Evolutionary conservation across 2,113 vertebrate species (phyloP).

Genomic region (Leptodactylus fuscus): DNA sequence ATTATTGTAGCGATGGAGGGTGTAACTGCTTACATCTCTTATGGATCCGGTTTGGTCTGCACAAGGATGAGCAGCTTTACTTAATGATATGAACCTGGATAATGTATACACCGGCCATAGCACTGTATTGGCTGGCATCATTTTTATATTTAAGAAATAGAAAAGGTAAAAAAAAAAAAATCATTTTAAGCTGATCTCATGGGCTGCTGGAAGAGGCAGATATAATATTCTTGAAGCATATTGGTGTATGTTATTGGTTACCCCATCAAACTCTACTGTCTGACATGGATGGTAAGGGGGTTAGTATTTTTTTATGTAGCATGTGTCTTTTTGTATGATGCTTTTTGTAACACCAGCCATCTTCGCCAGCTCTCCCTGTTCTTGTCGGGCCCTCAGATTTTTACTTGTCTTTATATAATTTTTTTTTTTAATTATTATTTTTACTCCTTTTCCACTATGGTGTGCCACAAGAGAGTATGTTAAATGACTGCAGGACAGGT

Average conservation of each 20-base stretch:
- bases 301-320: conserved; percentile 55
- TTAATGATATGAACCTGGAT: neutral
- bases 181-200: conserved; percentile 30
- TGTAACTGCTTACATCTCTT: neutral
- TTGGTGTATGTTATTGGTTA: conserved; percentile 45
- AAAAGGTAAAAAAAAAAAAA: too few species aligned
- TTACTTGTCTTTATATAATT: conserved; percentile 33
- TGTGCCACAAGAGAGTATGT: neutral
- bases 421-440: conserved; percentile 45
- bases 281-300: conserved; percentile 2
- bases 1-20: neutral
- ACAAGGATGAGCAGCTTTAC: neutral
- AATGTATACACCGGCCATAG: neutral
- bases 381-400: conserved; percentile 13
- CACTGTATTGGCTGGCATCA: conserved; percentile 22
- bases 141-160: conserved; percentile 7
- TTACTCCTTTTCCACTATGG: too few species aligned
- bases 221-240: conserved; percentile 34
- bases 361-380: conserved; percentile 24
- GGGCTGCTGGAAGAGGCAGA: conserved; percentile 36
- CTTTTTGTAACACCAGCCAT: conserved; percentile 53
- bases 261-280: conserved; percentile 21
- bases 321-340: conserved; percentile 58
- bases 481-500: conserved; percentile 20
- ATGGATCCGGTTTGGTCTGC: conserved; percentile 1